Base-by-base conservation (phyloP, 2,888 invertebrate genomes). In the Sarcophaga rosellei region DNA sequence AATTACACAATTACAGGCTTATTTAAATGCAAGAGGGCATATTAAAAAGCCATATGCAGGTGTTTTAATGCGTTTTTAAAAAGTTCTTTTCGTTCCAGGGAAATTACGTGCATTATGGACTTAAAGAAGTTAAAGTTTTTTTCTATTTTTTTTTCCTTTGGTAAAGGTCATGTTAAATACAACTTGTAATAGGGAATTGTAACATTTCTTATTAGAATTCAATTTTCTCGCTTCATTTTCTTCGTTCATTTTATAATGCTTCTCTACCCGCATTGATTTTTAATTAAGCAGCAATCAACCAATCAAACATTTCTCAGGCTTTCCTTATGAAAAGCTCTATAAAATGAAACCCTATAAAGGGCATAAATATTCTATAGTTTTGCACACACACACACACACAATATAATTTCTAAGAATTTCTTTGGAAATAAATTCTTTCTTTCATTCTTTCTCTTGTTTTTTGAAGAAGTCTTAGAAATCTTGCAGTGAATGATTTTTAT, bases 221-320 rank as follows among this genome's bases (percentile, higher is more conserved):
- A 35, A 35, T 35, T 35, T 35, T 35, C 35, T 35, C 10, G 35
- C 35, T 35, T 35, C 35, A 35, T 35, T 35, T 35, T 35, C 35
- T 35, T 10, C 8, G 8, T 35, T 35, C 8, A 53, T 53, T 15
- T 53, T 17, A 15, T 4, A 12, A 53, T 53, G 17, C 17, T 53
- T 53, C 15, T 53, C 17, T 66, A 77, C 82, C 72, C 72, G 77
- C 77, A 82, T 82, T 82, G 77, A 72, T 77, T 82, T 82, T 82
- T 65, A 82, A 82, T 82, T 82, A 82, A 70, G 35, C 35, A 35
- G 8, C 0, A 35, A 35, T 10, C 35, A 35, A 35, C 35, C 35
- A 35, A 35, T 35, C 35, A 35, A 35, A 1, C 35, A 35, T 62
- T 59, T 25, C 20, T 35, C 53, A 12, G 17, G 17, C 53, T 15